Conservation (phyloP, 2,888 invertebrate genomes). For the Microdon myrmicae region DNA sequence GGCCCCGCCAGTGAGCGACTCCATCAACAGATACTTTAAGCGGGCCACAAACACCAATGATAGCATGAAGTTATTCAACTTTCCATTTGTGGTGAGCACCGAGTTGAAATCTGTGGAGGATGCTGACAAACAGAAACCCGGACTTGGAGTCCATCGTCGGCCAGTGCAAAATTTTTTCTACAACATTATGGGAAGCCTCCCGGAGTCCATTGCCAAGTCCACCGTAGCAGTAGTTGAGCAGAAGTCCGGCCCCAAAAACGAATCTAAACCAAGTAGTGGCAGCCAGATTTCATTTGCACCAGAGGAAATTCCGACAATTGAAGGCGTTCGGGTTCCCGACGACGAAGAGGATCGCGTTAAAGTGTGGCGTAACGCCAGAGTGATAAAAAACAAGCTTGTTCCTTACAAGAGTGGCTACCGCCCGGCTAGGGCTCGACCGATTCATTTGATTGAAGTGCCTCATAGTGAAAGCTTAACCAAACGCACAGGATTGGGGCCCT, state of each 20-base stretch:
- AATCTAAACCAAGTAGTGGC: conserved; percentile 1
- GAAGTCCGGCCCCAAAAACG: conserved; percentile 14
- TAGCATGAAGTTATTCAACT: conserved; percentile 33
- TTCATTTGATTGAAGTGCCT: conserved; percentile 31
- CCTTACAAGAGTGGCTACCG: conserved; percentile 78
- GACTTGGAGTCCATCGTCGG: conserved; percentile 11
- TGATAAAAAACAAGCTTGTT: conserved; percentile 83
- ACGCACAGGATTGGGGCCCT: conserved; percentile 25
- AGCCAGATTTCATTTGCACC: conserved; percentile 16
- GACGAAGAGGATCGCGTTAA: conserved; percentile 81
- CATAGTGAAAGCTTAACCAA: conserved; percentile 4
- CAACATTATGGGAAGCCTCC: conserved; percentile 42
- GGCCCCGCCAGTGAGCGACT: conserved; percentile 25
- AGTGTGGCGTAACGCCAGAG: conserved; percentile 88
- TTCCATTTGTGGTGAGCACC: conserved; percentile 32
- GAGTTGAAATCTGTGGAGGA: conserved; percentile 21
- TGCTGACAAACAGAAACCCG: conserved; percentile 1
- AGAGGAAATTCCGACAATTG: conserved; percentile 79
- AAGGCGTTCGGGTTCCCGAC: conserved; percentile 81
- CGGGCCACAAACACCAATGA: conserved; percentile 34
- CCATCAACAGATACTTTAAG: conserved; percentile 32
- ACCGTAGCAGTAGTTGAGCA: conserved; percentile 29
- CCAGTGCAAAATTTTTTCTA: conserved; percentile 33
- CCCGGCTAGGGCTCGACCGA: conserved; percentile 69
- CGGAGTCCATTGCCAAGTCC: conserved; percentile 40